These are phyloP conservation scores for Parotocinclus haroldoi DNA, from an alignment of 2,797 vertebrate species.

Conservation along the genomic window DNA sequence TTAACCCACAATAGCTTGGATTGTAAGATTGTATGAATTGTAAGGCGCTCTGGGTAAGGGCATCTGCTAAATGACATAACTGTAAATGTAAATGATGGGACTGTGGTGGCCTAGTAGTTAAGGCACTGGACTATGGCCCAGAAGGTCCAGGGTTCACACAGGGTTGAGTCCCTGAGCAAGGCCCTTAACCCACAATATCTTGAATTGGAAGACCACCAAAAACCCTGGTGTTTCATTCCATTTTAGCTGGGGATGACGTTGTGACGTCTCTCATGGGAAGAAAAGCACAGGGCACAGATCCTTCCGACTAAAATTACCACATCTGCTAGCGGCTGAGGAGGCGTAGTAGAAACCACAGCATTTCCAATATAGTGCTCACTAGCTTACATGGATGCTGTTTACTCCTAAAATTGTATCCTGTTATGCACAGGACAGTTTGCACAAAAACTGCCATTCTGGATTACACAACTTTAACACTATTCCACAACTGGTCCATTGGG, in stretches of 20 bases:
- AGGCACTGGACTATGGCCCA: too few species aligned
- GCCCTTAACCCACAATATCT: too few species aligned
- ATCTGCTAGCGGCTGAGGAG: conserved; percentile 18
- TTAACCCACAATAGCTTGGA: too few species aligned
- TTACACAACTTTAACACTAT: background rate
- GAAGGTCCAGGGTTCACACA: too few species aligned
- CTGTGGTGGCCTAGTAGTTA: too few species aligned
- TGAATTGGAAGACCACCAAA: too few species aligned
- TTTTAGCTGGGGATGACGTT: conserved; percentile 15
- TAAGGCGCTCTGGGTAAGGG: too few species aligned
- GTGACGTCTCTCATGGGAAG: conserved; percentile 9
- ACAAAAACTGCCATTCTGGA: conserved; percentile 14
- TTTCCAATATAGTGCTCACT: conserved; percentile 17
- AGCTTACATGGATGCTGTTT: conserved; percentile 17
- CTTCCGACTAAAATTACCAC: conserved; percentile 36
- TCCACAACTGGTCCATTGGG: background rate
- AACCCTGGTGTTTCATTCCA: conserved; percentile 14
- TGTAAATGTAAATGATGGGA: too few species aligned
- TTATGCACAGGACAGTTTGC: background rate
- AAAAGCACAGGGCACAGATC: conserved; percentile 28
- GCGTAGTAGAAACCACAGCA: conserved; percentile 26
- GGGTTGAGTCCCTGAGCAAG: too few species aligned
- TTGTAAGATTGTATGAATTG: too few species aligned
- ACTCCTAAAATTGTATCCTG: background rate
- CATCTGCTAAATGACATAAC: too few species aligned